Base-by-base conservation (phyloP, 2,888 invertebrate genomes). In the Halictus ligatus region DNA sequence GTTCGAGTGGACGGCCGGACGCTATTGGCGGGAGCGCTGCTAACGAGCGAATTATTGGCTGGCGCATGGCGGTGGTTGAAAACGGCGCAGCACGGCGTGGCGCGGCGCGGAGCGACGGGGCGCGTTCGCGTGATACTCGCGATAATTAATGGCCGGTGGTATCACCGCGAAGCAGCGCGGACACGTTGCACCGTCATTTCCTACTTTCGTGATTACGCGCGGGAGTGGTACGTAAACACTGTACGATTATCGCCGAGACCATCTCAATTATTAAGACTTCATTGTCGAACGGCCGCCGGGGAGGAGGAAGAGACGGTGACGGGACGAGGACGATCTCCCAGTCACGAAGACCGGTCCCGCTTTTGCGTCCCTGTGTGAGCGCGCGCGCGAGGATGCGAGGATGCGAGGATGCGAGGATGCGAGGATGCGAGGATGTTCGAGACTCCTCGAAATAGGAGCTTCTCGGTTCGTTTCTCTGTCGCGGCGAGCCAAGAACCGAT, bases 181-280 rank as follows among this genome's bases (percentile, higher is more conserved):
- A 81, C 82, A 77, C 84, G 84, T 86, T 86, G 83, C 82, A 89
- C 67, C 88, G 89, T 94, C 94, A 94, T 92, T 93, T 94, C 94
- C 94, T 92, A 92, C 91, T 93, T 91, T 92, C 89, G 89, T 88
- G 90, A 92, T 92, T 91, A 86, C 81, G 80, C 86, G 81, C 80
- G 82, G 84, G 80, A 87, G 85, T 81, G 86, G 71, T 75, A 81
- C 82, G 82, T 84, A 84, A 89, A 83, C 87, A 89, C 79, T 73
- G 64, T 79, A 79, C 81, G 79, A 91, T 86, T 89, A 88, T 91
- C 88, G 84, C 48, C 64, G 67, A 40, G 87, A 81, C 88, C 60
- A 87, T 91, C 91, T 86, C 83, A 64, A 90, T 87, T 89, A 89
- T 91, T 82, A 74, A 85, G 90, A 80, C 85, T 78, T 88, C 72